A percentile compares a stretch with the other conserved stretches of the same genome.
Evolutionary conservation across 1,140 invertebrate genomes (phyloP).

Genomic region (Cydia amplana): DNA sequence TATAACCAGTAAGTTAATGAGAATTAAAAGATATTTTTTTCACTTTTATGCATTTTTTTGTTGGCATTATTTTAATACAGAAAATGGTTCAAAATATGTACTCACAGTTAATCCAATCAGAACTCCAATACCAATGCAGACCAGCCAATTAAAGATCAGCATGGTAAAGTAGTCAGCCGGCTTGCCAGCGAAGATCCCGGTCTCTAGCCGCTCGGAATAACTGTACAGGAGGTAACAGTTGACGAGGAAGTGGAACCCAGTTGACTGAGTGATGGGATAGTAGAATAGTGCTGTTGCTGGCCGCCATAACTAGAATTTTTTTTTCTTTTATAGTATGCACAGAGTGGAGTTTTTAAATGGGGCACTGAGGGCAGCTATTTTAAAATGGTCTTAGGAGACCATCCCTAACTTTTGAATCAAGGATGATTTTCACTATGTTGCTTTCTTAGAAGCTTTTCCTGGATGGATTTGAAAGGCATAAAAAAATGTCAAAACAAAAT

Average conservation of each 20-base stretch:
- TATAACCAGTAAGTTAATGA: no score
- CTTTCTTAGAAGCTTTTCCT: no score
- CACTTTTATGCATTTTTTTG: no score
- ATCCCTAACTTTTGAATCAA: no score
- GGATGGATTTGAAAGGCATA: no score
- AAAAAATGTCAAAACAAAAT: no score
- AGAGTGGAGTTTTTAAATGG: no score
- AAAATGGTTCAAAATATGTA: slow-evolving; percentile 38
- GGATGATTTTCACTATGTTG: no score
- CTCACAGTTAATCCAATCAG: slow-evolving; percentile 86
- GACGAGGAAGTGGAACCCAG: slow-evolving; percentile 98
- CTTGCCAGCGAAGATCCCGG: slow-evolving; percentile 91
- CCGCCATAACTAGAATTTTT: slow-evolving; percentile 93
- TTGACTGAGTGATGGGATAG: slow-evolving; percentile 93
- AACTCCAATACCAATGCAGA: slow-evolving; percentile 90
- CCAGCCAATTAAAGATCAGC: slow-evolving; percentile 95
- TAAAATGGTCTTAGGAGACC: no score
- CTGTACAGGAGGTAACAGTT: slow-evolving; percentile 99
- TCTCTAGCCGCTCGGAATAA: slow-evolving; percentile 95
- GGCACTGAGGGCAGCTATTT: no score
- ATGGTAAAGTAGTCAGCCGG: slow-evolving; percentile 98
- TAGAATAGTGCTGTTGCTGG: slow-evolving; percentile 94
- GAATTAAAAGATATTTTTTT: no score
- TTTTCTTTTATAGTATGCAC: background rate
- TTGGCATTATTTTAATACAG: no score